phyloP scores from a whole-genome alignment of 2,113 vertebrate genomes.

The Genyomyrus donnyi region DNA sequence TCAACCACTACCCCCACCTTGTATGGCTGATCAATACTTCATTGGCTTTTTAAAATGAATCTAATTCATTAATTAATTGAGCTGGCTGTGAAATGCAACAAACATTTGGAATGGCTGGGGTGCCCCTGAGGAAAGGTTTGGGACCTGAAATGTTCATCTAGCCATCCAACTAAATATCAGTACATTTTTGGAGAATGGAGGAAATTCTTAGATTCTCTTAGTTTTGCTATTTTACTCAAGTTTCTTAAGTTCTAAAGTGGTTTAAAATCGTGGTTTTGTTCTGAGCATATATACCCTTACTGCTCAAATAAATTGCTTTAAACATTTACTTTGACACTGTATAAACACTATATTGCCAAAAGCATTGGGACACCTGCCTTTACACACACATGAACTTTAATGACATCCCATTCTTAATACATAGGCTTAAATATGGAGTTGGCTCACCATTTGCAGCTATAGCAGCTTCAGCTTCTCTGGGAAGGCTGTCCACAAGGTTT shows the following conservation, averaged over 20 bases:
- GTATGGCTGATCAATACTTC: background rate
- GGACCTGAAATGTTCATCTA: background rate
- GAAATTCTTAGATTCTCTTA: background rate
- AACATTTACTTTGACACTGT: background rate
- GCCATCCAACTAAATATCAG: background rate
- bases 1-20: background rate
- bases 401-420: no score
- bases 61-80: background rate
- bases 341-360: no score
- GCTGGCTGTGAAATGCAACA: background rate
- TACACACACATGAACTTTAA: no score
- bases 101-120: background rate
- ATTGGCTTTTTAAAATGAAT: background rate
- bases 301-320: background rate
- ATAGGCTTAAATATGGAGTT: no score
- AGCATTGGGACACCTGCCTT: no score
- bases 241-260: background rate
- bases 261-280: background rate
- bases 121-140: background rate
- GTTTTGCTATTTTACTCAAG: background rate
- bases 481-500: no score
- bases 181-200: background rate
- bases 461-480: no score
- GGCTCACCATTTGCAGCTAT: no score
- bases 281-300: background rate